Percentiles rank a stretch among this genome's conserved stretches.
Conservation (phyloP, 2,797 vertebrate genomes). For the Peromyscus aztecus region DNA sequence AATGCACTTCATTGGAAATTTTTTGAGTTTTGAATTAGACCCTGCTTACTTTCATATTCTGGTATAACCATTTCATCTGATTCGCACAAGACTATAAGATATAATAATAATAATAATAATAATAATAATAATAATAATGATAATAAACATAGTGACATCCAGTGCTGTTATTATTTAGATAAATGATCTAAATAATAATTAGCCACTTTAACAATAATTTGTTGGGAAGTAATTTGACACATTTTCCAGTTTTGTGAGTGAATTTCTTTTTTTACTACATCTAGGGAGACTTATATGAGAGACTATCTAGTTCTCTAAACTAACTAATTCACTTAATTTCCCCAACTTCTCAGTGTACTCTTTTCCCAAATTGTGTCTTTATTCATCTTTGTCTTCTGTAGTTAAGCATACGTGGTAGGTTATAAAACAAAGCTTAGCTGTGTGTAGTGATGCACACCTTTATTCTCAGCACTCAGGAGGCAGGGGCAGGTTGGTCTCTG, state of each 20-base stretch:
- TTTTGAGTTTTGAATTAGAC: conserved; percentile 1
- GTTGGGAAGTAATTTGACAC: background rate
- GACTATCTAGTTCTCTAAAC: background rate
- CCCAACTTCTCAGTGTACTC: background rate
- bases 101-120: no score
- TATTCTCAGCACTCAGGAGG: background rate
- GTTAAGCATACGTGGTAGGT: background rate
- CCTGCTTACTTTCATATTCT: conserved; percentile 5
- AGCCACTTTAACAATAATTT: background rate
- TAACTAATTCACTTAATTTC: background rate
- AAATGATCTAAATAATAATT: conserved; percentile 2
- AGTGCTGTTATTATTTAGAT: background rate
- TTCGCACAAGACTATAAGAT: background rate
- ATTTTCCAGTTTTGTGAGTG: conserved; percentile 10
- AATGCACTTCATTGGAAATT: background rate
- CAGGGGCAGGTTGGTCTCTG: background rate
- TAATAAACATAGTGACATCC: background rate
- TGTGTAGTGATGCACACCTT: background rate
- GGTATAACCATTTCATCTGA: background rate
- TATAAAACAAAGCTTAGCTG: background rate
- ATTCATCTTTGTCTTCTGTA: background rate
- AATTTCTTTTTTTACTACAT: conserved; percentile 11
- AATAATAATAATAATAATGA: background rate
- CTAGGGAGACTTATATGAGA: background rate
- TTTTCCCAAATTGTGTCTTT: background rate